Evolutionary conservation across 2,113 vertebrate genomes (phyloP).

Genomic region (Lamprologus tigripictilis): DNA sequence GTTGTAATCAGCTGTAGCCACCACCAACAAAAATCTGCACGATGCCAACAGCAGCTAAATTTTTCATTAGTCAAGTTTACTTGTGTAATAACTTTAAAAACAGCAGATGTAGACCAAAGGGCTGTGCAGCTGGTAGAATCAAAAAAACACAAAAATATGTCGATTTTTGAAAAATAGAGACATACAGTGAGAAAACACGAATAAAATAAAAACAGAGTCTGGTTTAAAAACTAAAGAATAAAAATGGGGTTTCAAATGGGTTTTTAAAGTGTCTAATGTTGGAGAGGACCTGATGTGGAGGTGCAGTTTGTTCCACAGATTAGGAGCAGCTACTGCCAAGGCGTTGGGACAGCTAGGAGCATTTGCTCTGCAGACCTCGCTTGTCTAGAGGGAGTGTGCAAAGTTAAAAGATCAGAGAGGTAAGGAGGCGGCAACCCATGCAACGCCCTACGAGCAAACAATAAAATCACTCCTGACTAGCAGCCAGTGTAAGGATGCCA

Average conservation of each 20-base stretch:
- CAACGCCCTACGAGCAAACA: neutral
- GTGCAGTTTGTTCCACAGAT: neutral
- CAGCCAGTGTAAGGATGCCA: neutral
- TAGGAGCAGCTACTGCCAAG: neutral
- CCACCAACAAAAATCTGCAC: neutral
- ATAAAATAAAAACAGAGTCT: neutral
- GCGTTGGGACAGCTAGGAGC: neutral
- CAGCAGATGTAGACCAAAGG: neutral
- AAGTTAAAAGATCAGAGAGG: neutral
- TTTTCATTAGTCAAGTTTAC: neutral
- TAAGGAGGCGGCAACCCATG: neutral
- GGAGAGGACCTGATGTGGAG: neutral
- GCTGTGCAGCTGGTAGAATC: neutral
- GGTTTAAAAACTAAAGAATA: neutral
- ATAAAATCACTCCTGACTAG: neutral
- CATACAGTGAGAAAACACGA: neutral
- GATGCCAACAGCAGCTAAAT: neutral
- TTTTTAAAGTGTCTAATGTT: neutral
- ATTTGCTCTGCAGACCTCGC: neutral
- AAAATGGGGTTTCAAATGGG: neutral
- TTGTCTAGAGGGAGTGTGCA: neutral
- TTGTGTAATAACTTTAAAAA: neutral
- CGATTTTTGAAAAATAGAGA: neutral
- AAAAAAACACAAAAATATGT: neutral
- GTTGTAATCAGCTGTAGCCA: constrained; percentile 4